Percentiles rank a stretch among this genome's conserved stretches.
Evolutionary conservation across 1,140 invertebrate species (phyloP).

Genomic region (Uloborus diversus): DNA sequence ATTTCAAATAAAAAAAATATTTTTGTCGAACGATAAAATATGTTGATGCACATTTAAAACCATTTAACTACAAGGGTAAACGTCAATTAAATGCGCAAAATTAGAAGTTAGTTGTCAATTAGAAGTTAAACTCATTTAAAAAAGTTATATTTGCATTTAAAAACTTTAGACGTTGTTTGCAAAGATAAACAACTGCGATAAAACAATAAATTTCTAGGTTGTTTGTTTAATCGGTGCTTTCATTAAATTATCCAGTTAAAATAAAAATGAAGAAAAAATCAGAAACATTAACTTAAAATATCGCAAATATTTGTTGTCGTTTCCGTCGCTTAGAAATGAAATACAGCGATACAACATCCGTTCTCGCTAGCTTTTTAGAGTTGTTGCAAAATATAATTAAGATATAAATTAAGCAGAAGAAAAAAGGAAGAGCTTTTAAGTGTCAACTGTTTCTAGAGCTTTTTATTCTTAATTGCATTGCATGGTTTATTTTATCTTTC

Average conservation of each 20-base stretch:
- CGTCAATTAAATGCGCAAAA: too few species aligned
- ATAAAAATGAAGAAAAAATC: too few species aligned
- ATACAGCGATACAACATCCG: neutral
- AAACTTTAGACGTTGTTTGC: neutral
- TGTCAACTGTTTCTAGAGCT: neutral
- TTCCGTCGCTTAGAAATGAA: neutral
- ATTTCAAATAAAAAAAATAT: too few species aligned
- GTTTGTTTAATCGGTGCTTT: too few species aligned
- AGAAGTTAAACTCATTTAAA: too few species aligned
- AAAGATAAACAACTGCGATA: neutral
- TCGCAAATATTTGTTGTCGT: constrained; percentile 2
- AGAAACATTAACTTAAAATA: neutral
- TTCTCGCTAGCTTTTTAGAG: neutral
- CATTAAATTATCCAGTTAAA: too few species aligned
- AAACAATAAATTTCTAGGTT: too few species aligned
- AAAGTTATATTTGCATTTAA: too few species aligned
- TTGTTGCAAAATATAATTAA: constrained; percentile 25
- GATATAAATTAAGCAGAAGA: constrained; percentile 38
- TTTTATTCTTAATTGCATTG: constrained; percentile 31
- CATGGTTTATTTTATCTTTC: constrained; percentile 17
- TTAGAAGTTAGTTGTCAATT: too few species aligned
- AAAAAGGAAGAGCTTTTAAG: neutral
- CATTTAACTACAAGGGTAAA: too few species aligned
- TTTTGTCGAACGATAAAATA: too few species aligned
- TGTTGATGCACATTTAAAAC: too few species aligned